A percentile compares a stretch with the other conserved stretches of the same genome.
Evolutionary conservation across 2,797 vertebrate species (phyloP).

Genomic region (Poecilia picta): DNA sequence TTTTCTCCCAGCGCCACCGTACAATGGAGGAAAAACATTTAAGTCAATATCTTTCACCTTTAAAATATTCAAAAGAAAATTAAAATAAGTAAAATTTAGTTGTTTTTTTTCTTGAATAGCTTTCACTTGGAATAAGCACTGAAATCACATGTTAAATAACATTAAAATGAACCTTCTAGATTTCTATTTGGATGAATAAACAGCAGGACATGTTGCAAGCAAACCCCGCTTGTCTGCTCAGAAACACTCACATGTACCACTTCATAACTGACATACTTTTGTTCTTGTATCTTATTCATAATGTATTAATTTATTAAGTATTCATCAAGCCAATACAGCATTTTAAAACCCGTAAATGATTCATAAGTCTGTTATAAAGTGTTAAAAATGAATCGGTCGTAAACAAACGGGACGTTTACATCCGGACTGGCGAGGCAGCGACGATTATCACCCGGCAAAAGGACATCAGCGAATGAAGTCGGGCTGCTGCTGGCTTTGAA

Average conservation of each 20-base stretch:
- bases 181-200: neutral
- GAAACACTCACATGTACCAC: neutral
- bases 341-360: neutral
- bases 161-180: neutral
- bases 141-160: neutral
- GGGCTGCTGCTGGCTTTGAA: constrained; percentile 72
- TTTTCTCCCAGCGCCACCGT: neutral
- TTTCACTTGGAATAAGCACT: neutral
- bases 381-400: constrained; percentile 7
- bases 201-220: neutral
- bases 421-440: constrained; percentile 36
- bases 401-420: constrained; percentile 16
- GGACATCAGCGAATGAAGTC: constrained; percentile 59
- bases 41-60: neutral
- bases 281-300: neutral
- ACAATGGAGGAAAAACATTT: neutral
- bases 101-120: neutral
- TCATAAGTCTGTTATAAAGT: neutral
- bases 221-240: neutral
- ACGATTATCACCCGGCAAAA: constrained; percentile 52
- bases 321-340: neutral
- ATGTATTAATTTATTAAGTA: neutral
- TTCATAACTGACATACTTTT: neutral
- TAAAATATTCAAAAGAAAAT: neutral
- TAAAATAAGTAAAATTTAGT: neutral